Evolutionary conservation across 2,888 invertebrate genomes (phyloP).

Genomic region (Dendrolimus houi): DNA sequence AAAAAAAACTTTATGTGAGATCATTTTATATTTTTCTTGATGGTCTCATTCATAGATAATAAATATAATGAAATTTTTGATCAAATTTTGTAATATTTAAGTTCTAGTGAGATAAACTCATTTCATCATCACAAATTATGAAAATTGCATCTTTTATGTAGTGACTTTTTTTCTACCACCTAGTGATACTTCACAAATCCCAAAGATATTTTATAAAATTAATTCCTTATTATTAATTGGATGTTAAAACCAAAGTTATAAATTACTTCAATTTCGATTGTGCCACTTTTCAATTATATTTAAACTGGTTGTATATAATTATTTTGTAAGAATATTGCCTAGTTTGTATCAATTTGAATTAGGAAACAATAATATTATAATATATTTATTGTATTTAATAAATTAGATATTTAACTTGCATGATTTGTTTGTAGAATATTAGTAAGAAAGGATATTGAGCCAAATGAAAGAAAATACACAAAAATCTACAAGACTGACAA

Average conservation of each 20-base stretch:
- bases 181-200: constrained; percentile 14
- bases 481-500: constrained; percentile 75
- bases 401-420: constrained; percentile 58
- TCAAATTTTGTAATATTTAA: background rate
- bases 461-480: constrained; percentile 61
- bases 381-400: constrained; percentile 67
- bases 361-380: constrained; percentile 58
- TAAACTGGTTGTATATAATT: constrained; percentile 50
- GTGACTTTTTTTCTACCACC: background rate
- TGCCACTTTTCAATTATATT: constrained; percentile 57
- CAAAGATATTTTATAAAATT: constrained; percentile 6
- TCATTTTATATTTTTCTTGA: no score
- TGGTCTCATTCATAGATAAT: background rate
- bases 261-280: constrained; percentile 36
- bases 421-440: constrained; percentile 61
- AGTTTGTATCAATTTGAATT: constrained; percentile 44
- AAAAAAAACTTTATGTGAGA: no score
- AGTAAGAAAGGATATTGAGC: constrained; percentile 57
- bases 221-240: constrained; percentile 39
- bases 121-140: background rate
- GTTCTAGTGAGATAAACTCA: background rate
- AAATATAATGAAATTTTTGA: background rate
- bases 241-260: constrained; percentile 61
- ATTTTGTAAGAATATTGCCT: constrained; percentile 40
- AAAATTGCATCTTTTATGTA: background rate